phyloP scores from a whole-genome alignment of 1,140 invertebrate genomes.

The Caenorhabditis inopinata region DNA sequence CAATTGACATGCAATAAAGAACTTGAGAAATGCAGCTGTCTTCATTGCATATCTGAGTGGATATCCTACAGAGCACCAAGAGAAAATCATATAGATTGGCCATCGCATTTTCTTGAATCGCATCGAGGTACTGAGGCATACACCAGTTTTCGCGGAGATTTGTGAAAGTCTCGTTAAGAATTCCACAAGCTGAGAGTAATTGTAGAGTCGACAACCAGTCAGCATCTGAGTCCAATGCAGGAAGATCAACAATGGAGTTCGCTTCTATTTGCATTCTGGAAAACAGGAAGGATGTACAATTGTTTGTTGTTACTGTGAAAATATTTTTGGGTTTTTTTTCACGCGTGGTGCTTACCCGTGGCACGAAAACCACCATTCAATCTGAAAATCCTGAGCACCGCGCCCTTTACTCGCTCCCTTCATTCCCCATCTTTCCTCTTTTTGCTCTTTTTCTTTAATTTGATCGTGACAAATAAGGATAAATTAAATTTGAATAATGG shows the following conservation, averaged over 20 bases:
- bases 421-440: too few species aligned
- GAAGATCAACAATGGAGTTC: background rate
- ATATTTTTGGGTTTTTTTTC: too few species aligned
- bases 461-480: too few species aligned
- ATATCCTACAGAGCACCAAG: background rate
- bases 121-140: background rate
- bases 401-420: too few species aligned
- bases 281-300: too few species aligned
- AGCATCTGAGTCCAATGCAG: background rate
- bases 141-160: slow-evolving; percentile 1
- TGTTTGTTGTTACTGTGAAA: too few species aligned
- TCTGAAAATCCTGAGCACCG: too few species aligned
- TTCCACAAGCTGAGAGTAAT: background rate
- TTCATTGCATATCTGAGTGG: background rate
- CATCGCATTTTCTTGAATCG: background rate
- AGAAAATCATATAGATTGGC: background rate
- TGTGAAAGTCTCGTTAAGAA: background rate
- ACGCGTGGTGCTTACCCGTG: too few species aligned
- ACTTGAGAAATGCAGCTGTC: background rate
- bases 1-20: background rate
- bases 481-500: too few species aligned
- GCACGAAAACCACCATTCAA: too few species aligned
- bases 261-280: background rate
- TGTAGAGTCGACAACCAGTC: slow-evolving; percentile 15
- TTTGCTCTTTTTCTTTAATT: too few species aligned